These are phyloP conservation scores for Colistium nudipinnis DNA, from an alignment of 2,113 vertebrate species.

Conservation along the genomic window DNA sequence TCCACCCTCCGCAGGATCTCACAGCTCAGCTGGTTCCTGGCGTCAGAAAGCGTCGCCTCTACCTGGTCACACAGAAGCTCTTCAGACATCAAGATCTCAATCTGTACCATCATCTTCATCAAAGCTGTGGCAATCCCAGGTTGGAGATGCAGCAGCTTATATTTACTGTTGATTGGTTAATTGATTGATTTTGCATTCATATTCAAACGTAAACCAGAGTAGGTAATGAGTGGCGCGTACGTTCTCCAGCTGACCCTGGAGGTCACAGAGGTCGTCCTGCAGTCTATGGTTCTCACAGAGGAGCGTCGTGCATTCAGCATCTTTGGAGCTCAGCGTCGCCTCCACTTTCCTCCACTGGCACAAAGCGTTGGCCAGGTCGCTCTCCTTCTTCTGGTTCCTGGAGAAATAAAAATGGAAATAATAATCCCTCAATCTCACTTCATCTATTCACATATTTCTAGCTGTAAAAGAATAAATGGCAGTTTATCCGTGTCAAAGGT, in stretches of 20 bases:
- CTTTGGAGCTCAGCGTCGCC: constrained; percentile 76
- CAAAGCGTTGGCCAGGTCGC: constrained; percentile 74
- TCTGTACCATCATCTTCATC: neutral
- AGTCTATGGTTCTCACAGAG: constrained; percentile 76
- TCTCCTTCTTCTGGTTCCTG: constrained; percentile 85
- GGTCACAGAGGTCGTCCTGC: constrained; percentile 66
- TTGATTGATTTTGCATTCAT: too few relatives aligned
- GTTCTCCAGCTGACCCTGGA: constrained; percentile 74
- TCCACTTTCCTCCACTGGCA: constrained; percentile 77
- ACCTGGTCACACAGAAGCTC: constrained; percentile 57
- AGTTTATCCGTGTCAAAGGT: too few relatives aligned
- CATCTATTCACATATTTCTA: too few relatives aligned
- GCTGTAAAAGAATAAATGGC: too few relatives aligned
- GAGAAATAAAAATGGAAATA: constrained; percentile 28
- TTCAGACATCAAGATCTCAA: neutral
- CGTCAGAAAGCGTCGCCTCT: constrained; percentile 69
- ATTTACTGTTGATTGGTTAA: too few relatives aligned
- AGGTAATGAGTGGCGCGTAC: constrained; percentile 71
- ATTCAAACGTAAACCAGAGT: too few relatives aligned
- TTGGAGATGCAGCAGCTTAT: too few relatives aligned
- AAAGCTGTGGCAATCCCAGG: neutral
- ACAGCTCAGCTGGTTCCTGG: constrained; percentile 80
- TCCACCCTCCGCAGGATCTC: constrained; percentile 84
- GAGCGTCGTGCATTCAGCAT: constrained; percentile 77
- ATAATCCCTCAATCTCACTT: too few relatives aligned